Conservation (phyloP, 2,113 vertebrate genomes). For the Lanius ludovicianus region DNA sequence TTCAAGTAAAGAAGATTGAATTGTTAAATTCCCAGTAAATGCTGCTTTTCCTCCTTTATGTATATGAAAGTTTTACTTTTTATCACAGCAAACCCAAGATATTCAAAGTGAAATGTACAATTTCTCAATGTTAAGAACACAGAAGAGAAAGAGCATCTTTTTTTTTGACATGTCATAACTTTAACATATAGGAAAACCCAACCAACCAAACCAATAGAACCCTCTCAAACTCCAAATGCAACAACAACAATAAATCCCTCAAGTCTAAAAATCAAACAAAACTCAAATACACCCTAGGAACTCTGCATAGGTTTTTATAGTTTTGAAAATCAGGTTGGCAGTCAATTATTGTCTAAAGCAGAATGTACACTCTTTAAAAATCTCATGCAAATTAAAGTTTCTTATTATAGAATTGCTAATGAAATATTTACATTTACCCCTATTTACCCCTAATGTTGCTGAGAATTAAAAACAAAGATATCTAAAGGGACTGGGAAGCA, state of each 20-base stretch:
- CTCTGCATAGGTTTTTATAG: neutral
- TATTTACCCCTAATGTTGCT: neutral
- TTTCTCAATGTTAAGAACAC: neutral
- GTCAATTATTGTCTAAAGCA: neutral
- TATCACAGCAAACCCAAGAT: slow-evolving; percentile 2
- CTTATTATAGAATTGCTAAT: neutral
- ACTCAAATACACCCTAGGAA: neutral
- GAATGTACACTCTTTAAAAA: neutral
- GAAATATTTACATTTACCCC: neutral
- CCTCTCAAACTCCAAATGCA: neutral
- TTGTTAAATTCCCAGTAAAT: slow-evolving; percentile 27
- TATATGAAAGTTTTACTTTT: neutral
- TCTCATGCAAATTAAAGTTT: neutral
- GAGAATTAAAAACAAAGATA: neutral
- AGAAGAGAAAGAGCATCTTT: neutral
- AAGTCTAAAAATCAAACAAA: neutral
- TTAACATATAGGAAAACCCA: neutral
- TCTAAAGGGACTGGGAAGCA: neutral
- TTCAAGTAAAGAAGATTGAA: slow-evolving; percentile 55
- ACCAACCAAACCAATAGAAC: neutral
- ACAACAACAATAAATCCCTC: neutral
- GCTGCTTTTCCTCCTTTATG: slow-evolving; percentile 5
- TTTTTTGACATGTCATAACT: neutral
- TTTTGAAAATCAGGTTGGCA: neutral
- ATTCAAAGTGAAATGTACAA: neutral